These are phyloP conservation scores for Myiagra hebetior DNA, from an alignment of 2,113 vertebrate species.

Conservation along the genomic window DNA sequence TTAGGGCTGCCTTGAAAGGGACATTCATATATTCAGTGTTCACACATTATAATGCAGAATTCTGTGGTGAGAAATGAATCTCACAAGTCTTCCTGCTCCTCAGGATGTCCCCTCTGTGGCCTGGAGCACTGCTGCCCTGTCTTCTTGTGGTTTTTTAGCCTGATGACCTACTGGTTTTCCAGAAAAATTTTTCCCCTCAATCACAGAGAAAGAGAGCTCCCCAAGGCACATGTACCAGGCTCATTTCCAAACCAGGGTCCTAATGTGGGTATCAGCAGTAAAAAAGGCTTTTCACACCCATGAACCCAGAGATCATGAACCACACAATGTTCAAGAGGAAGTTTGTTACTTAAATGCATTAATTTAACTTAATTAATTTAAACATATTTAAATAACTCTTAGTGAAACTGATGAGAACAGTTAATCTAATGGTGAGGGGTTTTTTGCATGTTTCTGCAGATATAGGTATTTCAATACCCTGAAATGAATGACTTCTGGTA, in stretches of 20 bases:
- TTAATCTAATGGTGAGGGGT: neutral
- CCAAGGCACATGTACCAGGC: accelerated
- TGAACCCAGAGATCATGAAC: neutral
- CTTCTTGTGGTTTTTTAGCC: neutral
- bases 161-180: neutral
- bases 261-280: neutral
- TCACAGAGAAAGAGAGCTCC: neutral
- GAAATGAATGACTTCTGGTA: neutral
- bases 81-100: neutral
- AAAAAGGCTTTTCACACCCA: neutral
- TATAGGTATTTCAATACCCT: neutral
- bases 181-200: neutral
- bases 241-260: neutral
- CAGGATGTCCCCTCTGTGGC: neutral
- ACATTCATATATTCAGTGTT: neutral
- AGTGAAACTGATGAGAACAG: neutral
- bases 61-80: neutral
- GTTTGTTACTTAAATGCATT: neutral
- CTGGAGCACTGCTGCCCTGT: neutral
- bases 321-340: neutral
- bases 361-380: neutral
- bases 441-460: neutral
- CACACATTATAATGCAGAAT: neutral
- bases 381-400: neutral
- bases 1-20: neutral